Evolutionary conservation across 2,113 vertebrate genomes (phyloP).

Genomic region (Limanda limanda): DNA sequence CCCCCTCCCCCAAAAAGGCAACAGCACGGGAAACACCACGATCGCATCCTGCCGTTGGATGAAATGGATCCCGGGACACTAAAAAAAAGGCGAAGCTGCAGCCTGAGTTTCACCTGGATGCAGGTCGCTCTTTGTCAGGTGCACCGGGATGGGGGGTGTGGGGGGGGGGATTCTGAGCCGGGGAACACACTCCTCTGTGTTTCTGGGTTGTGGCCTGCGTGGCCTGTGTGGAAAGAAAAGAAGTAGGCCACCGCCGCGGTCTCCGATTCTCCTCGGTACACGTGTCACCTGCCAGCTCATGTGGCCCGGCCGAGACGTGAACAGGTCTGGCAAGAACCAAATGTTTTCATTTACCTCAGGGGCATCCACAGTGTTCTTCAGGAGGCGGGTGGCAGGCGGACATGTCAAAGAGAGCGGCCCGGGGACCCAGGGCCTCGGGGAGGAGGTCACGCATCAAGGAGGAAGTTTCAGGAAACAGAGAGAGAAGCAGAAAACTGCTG

Average conservation of each 20-base stretch:
- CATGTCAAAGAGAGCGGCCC: conserved; percentile 74
- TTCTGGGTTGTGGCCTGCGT: conserved; percentile 70
- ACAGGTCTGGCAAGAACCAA: conserved; percentile 81
- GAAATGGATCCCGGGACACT: conserved; percentile 17
- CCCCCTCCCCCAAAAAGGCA: no score
- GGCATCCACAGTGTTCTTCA: conserved; percentile 75
- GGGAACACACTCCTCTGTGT: conserved; percentile 65
- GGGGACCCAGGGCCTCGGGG: conserved; percentile 68
- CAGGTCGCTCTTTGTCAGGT: conserved; percentile 71
- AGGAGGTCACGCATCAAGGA: conserved; percentile 69
- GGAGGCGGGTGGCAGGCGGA: conserved; percentile 68
- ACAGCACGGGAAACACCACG: no score
- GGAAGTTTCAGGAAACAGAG: conserved; percentile 7
- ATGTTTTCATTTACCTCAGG: conserved; percentile 82
- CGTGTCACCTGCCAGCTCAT: conserved; percentile 80
- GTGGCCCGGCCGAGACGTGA: conserved; percentile 76
- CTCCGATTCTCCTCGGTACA: conserved; percentile 70
- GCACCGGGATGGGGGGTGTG: no score
- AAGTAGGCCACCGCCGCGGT: conserved; percentile 77
- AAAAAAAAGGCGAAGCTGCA: not conserved
- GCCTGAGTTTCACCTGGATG: conserved; percentile 66
- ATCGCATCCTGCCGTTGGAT: no score
- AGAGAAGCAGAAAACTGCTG: not conserved
- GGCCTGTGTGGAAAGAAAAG: conserved; percentile 62
- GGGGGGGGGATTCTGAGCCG: conserved; percentile 52